A percentile compares a stretch with the other conserved stretches of the same genome.
Conservation (phyloP, 2,888 invertebrate genomes). For the Hypomecis punctinalis region DNA sequence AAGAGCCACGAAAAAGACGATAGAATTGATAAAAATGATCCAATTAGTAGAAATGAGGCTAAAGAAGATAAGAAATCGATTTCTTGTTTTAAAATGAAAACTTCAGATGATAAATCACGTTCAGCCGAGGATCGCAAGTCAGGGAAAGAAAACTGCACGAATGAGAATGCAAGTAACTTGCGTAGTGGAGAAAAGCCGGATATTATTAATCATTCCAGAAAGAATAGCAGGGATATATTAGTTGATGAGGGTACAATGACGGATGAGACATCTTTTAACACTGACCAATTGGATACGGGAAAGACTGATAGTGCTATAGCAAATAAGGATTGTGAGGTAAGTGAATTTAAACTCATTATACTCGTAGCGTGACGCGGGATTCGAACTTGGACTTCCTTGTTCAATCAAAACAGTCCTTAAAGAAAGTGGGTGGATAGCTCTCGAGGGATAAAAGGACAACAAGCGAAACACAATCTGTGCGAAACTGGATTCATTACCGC, state of each 20-base stretch:
- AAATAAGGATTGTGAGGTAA: slow-evolving; percentile 69
- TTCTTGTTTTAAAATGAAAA: slow-evolving; percentile 82
- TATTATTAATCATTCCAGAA: slow-evolving; percentile 73
- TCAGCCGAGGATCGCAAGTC: slow-evolving; percentile 70
- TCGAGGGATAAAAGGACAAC: slow-evolving; percentile 33
- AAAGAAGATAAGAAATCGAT: slow-evolving; percentile 76
- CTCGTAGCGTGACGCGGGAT: background rate
- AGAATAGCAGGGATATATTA: slow-evolving; percentile 66
- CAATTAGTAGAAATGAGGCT: slow-evolving; percentile 69
- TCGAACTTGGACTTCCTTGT: background rate
- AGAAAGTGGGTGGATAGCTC: slow-evolving; percentile 22
- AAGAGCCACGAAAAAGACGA: slow-evolving; percentile 60
- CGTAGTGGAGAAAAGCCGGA: slow-evolving; percentile 71
- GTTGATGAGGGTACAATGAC: slow-evolving; percentile 71
- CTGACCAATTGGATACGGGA: slow-evolving; percentile 65
- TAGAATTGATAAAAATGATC: slow-evolving; percentile 65
- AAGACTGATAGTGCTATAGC: slow-evolving; percentile 72
- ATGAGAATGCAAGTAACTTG: slow-evolving; percentile 76
- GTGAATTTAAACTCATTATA: slow-evolving; percentile 34
- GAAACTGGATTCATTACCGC: slow-evolving; percentile 63
- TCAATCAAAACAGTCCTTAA: background rate
- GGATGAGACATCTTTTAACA: slow-evolving; percentile 59
- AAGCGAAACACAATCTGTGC: slow-evolving; percentile 49
- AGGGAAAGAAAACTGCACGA: slow-evolving; percentile 74
- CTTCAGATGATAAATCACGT: slow-evolving; percentile 73